Evolutionary conservation across 2,888 invertebrate species (phyloP).

Genomic region (Epistrophe grossulariae): DNA sequence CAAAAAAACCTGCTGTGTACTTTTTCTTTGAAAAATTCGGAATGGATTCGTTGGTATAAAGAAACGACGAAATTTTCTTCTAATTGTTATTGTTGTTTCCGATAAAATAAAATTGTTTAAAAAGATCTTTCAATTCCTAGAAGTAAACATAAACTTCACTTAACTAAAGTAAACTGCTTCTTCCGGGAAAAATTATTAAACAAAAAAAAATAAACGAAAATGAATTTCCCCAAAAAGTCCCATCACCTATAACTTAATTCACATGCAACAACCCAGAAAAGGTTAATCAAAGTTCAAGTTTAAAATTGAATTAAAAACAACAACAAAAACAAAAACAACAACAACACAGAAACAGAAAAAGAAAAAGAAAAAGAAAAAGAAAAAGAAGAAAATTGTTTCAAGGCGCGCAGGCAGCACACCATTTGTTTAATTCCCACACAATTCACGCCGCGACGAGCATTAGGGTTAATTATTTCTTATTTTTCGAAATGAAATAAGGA

Average conservation of each 20-base stretch:
- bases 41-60: neutral
- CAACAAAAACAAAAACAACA: neutral
- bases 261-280: slow-evolving; percentile 41
- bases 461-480: slow-evolving; percentile 69
- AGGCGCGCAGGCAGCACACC: slow-evolving; percentile 25
- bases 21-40: neutral
- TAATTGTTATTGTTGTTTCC: neutral
- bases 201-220: neutral
- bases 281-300: slow-evolving; percentile 58
- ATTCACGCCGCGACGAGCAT: slow-evolving; percentile 68
- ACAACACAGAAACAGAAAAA: neutral
- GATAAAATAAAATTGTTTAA: neutral
- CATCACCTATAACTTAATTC: slow-evolving; percentile 22
- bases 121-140: neutral
- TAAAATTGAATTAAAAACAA: slow-evolving; percentile 44
- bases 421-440: slow-evolving; percentile 72
- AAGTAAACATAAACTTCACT: neutral
- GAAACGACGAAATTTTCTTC: neutral
- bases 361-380: neutral
- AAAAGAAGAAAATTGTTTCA: slow-evolving; percentile 8
- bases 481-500: slow-evolving; percentile 19
- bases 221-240: neutral
- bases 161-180: neutral
- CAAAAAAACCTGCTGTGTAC: no score
- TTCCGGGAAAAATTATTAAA: neutral